Evolutionary conservation across 2,113 vertebrate species (phyloP).

Genomic region (Terrapene triunguis): DNA sequence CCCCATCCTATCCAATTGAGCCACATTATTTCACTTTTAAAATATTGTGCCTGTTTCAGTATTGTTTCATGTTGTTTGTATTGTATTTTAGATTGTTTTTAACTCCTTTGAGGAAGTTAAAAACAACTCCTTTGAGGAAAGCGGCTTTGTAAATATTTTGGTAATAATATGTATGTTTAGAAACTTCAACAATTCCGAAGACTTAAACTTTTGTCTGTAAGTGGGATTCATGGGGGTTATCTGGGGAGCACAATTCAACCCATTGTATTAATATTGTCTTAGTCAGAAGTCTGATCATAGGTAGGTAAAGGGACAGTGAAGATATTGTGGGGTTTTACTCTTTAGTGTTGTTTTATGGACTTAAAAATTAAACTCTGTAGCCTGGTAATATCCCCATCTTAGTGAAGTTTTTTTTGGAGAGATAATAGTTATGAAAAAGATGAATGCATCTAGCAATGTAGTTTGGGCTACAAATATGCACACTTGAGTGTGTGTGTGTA

Average conservation of each 20-base stretch:
- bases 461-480: slow-evolving; percentile 40
- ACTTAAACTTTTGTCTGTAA: not conserved
- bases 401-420: not conserved
- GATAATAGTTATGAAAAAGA: slow-evolving; percentile 15
- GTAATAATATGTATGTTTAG: not conserved
- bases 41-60: not conserved
- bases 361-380: slow-evolving; percentile 15
- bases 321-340: slow-evolving; percentile 33
- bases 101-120: not conserved
- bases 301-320: not conserved
- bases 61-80: not conserved
- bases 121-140: not conserved
- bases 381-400: slow-evolving; percentile 10
- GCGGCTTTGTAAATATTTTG: slow-evolving; percentile 4
- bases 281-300: slow-evolving; percentile 23
- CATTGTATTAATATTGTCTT: not conserved
- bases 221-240: not conserved
- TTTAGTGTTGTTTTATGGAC: slow-evolving; percentile 11
- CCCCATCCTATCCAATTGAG: not conserved
- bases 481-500: not conserved
- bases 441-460: slow-evolving; percentile 22
- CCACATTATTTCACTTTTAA: not conserved
- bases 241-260: not conserved
- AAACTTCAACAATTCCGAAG: not conserved
- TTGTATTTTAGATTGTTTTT: not conserved